Conservation (phyloP, 2,888 invertebrate species). For the Sarcophaga caerulescens region DNA sequence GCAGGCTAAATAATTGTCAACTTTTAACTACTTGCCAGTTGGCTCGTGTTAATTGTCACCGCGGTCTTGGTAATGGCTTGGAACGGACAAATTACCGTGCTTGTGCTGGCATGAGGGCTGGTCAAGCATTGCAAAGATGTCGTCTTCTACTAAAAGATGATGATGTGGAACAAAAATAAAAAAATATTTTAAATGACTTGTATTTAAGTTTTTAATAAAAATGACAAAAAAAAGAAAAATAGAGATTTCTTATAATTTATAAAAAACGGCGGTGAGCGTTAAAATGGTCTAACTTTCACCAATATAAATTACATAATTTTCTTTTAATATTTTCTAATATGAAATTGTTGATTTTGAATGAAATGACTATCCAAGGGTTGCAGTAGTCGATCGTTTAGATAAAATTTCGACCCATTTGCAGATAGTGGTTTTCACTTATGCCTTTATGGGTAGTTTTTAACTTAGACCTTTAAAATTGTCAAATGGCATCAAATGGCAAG, state of each 20-base stretch:
- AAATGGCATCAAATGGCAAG: too few species aligned
- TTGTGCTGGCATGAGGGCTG: slow-evolving; percentile 63
- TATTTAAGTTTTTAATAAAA: background rate
- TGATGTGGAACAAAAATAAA: background rate
- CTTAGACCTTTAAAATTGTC: too few species aligned
- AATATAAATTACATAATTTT: too few species aligned
- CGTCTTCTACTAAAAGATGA: background rate
- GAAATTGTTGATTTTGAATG: too few species aligned
- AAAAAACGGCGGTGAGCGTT: too few species aligned
- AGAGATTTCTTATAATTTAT: too few species aligned
- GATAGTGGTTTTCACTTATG: too few species aligned
- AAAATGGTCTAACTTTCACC: too few species aligned
- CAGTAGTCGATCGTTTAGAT: too few species aligned
- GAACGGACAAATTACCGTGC: background rate
- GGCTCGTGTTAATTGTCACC: slow-evolving; percentile 71
- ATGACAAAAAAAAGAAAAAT: background rate
- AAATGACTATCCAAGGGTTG: fast-evolving
- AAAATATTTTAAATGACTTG: background rate
- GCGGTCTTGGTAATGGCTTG: slow-evolving; percentile 38
- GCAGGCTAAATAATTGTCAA: slow-evolving; percentile 64
- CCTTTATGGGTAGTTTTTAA: too few species aligned
- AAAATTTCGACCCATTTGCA: too few species aligned
- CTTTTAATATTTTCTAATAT: too few species aligned
- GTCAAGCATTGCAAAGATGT: slow-evolving; percentile 62
- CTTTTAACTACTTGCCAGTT: slow-evolving; percentile 72